phyloP scores from a whole-genome alignment of 2,113 vertebrate genomes.

The Erinaceus europaeus region DNA sequence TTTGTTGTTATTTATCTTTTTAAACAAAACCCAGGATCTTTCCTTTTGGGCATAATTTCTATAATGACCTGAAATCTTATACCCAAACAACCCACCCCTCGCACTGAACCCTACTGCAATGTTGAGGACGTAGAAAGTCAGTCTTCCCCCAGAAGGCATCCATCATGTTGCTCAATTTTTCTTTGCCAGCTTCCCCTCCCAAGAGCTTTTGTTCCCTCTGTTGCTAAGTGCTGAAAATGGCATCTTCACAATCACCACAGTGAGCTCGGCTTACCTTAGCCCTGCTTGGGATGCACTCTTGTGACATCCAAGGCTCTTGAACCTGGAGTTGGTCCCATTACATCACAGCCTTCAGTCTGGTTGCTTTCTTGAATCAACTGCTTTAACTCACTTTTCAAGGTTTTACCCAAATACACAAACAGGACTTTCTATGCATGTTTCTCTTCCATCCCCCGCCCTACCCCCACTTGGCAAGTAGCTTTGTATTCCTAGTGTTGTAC shows the following conservation, averaged over 20 bases:
- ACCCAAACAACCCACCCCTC: conserved; percentile 22
- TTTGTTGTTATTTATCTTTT: conserved; percentile 54
- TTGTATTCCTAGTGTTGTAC: conserved; percentile 75
- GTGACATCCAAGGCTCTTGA: conserved; percentile 67
- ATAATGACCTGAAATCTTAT: conserved; percentile 58
- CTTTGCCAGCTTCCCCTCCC: conserved; percentile 69
- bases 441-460: background rate
- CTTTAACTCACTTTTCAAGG: conserved; percentile 78
- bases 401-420: conserved; percentile 75
- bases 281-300: conserved; percentile 74
- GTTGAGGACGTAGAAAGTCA: conserved; percentile 21
- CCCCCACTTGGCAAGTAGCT: conserved; percentile 49
- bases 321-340: conserved; percentile 72
- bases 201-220: conserved; percentile 77
- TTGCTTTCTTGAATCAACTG: conserved; percentile 74
- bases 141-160: conserved; percentile 39
- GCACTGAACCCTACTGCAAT: conserved; percentile 17
- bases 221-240: conserved; percentile 80
- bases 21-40: conserved; percentile 39
- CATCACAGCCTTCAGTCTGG: conserved; percentile 57
- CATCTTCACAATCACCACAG: conserved; percentile 79
- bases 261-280: conserved; percentile 74
- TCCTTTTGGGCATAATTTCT: conserved; percentile 66
- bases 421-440: conserved; percentile 83
- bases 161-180: conserved; percentile 57